A percentile compares a stretch with the other conserved stretches of the same genome.
Conservation (phyloP, 2,797 vertebrate genomes). For the Pseudomugil gertrudae region DNA sequence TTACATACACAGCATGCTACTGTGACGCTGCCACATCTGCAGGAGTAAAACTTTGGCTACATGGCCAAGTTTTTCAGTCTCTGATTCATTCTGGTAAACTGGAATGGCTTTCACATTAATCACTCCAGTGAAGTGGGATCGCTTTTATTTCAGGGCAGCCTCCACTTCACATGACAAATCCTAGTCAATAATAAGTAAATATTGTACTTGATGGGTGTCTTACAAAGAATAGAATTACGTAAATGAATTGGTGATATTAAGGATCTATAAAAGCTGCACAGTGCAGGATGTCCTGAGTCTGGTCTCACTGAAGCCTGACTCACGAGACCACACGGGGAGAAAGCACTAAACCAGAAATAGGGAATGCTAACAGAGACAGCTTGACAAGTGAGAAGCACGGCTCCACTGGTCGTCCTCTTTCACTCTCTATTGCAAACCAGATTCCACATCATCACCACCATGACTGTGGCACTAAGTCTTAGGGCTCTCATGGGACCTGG, state of each 20-base stretch:
- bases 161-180: not conserved
- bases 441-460: conserved; percentile 60
- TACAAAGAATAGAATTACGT: too few species aligned
- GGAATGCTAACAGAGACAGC: conserved; percentile 55
- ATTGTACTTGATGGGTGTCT: not conserved
- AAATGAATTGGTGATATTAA: conserved; percentile 3
- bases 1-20: not conserved
- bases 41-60: not conserved
- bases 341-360: conserved; percentile 51
- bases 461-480: conserved; percentile 48
- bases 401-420: conserved; percentile 34
- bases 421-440: conserved; percentile 39
- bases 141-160: not conserved
- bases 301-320: conserved; percentile 22
- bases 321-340: conserved; percentile 51
- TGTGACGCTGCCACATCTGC: conserved; percentile 1
- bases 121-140: not conserved
- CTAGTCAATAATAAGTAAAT: too few species aligned
- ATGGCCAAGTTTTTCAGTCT: conserved; percentile 3
- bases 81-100: conserved; percentile 5
- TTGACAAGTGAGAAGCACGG: conserved; percentile 35
- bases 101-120: conserved; percentile 8
- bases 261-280: not conserved
- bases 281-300: conserved; percentile 19
- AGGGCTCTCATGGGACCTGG: conserved; percentile 20